phyloP scores from a whole-genome alignment of 1,140 invertebrate species.

The Ptiloglossa arizonensis region DNA sequence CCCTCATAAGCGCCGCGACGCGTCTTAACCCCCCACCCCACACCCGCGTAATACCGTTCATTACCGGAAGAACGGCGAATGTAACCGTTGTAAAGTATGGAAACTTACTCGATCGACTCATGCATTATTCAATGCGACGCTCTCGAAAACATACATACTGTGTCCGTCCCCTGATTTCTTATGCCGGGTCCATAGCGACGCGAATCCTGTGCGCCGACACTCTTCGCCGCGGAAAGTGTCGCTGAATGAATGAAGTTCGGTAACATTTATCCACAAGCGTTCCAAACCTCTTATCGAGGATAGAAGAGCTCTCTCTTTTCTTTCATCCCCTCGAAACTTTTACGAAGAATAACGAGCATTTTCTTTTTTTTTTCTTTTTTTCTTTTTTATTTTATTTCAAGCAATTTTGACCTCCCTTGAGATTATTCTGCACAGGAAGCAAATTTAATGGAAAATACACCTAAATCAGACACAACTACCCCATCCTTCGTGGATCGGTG shows the following conservation, averaged over 20 bases:
- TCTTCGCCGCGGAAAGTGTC: neutral
- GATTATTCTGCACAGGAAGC: too few relatives aligned
- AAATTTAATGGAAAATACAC: too few relatives aligned
- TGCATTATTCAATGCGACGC: constrained; percentile 67
- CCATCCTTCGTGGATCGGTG: too few relatives aligned
- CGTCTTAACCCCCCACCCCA: constrained; percentile 28
- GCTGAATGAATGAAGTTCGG: neutral
- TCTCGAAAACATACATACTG: constrained; percentile 50
- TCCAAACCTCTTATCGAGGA: too few relatives aligned
- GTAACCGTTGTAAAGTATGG: constrained; percentile 47
- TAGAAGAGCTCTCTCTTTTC: too few relatives aligned
- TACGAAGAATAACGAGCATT: too few relatives aligned
- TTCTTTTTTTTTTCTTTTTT: too few relatives aligned
- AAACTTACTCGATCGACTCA: constrained; percentile 62
- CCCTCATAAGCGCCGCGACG: constrained; percentile 61
- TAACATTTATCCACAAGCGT: neutral
- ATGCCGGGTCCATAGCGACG: neutral
- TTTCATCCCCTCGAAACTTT: too few relatives aligned
- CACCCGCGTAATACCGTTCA: constrained; percentile 61
- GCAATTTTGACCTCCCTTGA: too few relatives aligned
- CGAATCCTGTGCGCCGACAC: neutral
- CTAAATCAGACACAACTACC: too few relatives aligned
- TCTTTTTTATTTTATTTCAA: too few relatives aligned
- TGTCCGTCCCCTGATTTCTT: constrained; percentile 13
- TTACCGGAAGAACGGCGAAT: constrained; percentile 58